phyloP scores from a whole-genome alignment of 2,888 invertebrate genomes.

The Eurytoma adleriae region DNA sequence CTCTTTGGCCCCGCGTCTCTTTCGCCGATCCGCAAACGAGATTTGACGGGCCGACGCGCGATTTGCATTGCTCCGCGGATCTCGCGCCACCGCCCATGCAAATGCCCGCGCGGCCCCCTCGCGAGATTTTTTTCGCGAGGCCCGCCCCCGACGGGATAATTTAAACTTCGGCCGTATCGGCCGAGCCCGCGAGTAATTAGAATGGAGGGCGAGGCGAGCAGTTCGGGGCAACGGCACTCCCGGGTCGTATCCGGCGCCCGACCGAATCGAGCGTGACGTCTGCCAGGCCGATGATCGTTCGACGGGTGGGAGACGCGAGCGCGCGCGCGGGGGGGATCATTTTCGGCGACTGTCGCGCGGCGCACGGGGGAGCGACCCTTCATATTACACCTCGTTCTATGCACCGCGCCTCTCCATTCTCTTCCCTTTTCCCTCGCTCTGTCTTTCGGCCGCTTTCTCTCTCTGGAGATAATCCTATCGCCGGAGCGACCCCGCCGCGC shows the following conservation, averaged over 20 bases:
- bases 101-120: not conserved
- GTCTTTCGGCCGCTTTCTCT: not conserved
- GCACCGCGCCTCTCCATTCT: not conserved
- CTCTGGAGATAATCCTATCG: conserved; percentile 39
- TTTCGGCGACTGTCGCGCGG: not conserved
- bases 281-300: conserved; percentile 18
- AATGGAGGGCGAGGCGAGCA: conserved; percentile 13
- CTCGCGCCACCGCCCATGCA: conserved; percentile 6
- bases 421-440: not conserved
- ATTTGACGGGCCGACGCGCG: conserved; percentile 41
- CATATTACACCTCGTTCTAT: not conserved
- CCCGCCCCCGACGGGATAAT: conserved; percentile 56
- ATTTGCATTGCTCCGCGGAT: conserved; percentile 55
- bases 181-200: conserved; percentile 57
- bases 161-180: conserved; percentile 57
- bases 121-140: conserved; percentile 13
- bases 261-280: conserved; percentile 27
- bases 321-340: not conserved
- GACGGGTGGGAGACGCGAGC: not conserved
- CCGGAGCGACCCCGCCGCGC: conserved; percentile 10
- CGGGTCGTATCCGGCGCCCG: conserved; percentile 29
- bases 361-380: conserved; percentile 10
- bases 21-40: conserved; percentile 41
- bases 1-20: not conserved
- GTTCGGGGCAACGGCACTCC: conserved; percentile 42